phyloP scores from a whole-genome alignment of 2,888 invertebrate species.

The Plemyria rubiginata region DNA sequence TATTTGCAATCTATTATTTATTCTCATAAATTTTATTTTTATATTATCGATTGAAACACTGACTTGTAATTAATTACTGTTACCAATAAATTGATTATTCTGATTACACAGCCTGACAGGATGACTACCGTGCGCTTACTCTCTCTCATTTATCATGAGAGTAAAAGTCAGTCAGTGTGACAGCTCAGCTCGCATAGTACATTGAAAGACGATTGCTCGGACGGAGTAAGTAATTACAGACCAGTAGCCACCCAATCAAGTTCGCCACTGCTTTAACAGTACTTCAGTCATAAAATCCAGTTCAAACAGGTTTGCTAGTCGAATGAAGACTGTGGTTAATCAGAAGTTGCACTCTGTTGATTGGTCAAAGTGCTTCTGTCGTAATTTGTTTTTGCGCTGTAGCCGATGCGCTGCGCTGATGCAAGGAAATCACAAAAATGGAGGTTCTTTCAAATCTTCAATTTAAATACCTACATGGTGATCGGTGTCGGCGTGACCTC shows the following conservation, averaged over 20 bases:
- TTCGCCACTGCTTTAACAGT: constrained; percentile 26
- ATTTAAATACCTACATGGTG: no score
- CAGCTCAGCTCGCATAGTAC: background rate
- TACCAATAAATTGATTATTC: no score
- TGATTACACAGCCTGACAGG: no score
- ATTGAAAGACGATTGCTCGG: constrained; percentile 5
- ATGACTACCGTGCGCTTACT: no score
- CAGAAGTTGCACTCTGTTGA: constrained; percentile 22
- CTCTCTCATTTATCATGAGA: background rate
- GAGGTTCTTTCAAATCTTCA: no score
- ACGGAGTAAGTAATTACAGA: constrained; percentile 4
- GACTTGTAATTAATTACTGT: no score
- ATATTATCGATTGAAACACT: no score
- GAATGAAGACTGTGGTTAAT: constrained; percentile 20
- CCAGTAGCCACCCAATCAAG: constrained; percentile 28
- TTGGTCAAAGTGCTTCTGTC: constrained; percentile 27
- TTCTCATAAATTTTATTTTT: no score
- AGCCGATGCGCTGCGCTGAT: background rate
- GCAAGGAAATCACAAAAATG: no score
- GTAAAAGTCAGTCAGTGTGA: no score
- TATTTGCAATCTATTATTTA: no score
- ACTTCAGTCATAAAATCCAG: constrained; percentile 33
- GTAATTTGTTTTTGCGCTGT: constrained; percentile 15
- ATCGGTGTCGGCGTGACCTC: no score
- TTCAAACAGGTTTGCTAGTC: constrained; percentile 30